phyloP scores from a whole-genome alignment of 2,797 vertebrate species.

The Eupleurogrammus muticus region DNA sequence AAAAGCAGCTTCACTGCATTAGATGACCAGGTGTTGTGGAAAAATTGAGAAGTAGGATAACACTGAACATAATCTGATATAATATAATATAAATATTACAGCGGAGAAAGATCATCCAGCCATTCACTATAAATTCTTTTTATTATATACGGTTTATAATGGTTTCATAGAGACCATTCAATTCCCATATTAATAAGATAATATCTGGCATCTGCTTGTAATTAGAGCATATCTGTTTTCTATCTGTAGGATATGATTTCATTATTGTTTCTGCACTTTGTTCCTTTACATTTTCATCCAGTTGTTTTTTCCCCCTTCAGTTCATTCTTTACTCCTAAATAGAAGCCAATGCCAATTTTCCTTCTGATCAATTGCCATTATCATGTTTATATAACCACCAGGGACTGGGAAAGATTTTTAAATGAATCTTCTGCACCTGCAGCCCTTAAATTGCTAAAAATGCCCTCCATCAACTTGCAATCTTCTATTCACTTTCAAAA shows the following conservation, averaged over 20 bases:
- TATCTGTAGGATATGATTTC: neutral
- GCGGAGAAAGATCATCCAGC: neutral
- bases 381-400: constrained; percentile 18
- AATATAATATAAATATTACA: neutral
- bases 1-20: neutral
- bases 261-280: neutral
- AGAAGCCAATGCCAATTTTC: constrained; percentile 20
- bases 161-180: neutral
- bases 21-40: neutral
- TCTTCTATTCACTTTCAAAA: constrained; percentile 17
- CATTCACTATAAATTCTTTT: neutral
- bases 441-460: constrained; percentile 5
- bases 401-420: constrained; percentile 17
- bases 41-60: neutral
- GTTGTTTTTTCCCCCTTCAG: neutral
- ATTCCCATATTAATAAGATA: neutral
- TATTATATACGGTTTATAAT: neutral
- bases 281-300: neutral
- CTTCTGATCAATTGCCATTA: constrained; percentile 34
- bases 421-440: constrained; percentile 7
- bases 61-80: neutral
- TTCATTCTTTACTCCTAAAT: constrained; percentile 2
- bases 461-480: neutral
- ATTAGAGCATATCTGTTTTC: constrained; percentile 1
- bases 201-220: neutral